Conservation (phyloP, 53 echinoderm and acorn worm genomes). For the Mesocentrotus franciscanus region DNA sequence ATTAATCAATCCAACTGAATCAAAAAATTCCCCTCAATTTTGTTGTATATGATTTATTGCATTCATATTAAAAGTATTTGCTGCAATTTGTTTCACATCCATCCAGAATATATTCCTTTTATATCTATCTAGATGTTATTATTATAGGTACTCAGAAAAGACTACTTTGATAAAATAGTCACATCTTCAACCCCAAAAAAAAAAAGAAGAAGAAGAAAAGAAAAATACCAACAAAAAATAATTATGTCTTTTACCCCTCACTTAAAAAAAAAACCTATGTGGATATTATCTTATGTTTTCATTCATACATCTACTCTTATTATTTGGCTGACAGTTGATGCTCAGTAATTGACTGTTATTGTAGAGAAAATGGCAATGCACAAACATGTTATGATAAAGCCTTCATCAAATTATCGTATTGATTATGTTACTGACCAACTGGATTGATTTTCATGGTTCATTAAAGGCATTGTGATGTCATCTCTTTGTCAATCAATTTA, state of each 20-base stretch:
- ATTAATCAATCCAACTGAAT: background rate
- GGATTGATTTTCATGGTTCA: slow-evolving; percentile 24
- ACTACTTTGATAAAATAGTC: background rate
- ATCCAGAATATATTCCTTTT: background rate
- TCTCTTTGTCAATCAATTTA: background rate
- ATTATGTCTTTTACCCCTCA: background rate
- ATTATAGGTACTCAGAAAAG: background rate
- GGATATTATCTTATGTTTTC: too few species aligned
- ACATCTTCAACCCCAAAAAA: background rate
- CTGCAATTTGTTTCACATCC: background rate
- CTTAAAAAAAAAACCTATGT: background rate
- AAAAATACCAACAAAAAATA: background rate
- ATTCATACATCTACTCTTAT: too few species aligned
- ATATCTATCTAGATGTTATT: background rate
- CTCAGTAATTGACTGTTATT: background rate
- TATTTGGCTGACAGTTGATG: too few species aligned
- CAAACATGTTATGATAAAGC: slow-evolving; percentile 8
- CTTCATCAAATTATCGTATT: background rate
- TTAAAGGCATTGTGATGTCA: slow-evolving; percentile 21
- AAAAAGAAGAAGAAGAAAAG: background rate
- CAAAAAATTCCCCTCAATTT: background rate
- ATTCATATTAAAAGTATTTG: background rate
- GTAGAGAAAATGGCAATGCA: background rate
- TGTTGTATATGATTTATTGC: background rate
- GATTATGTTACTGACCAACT: background rate